Base-by-base conservation (phyloP, 2,888 invertebrate species). In the Spodoptera picta region DNA sequence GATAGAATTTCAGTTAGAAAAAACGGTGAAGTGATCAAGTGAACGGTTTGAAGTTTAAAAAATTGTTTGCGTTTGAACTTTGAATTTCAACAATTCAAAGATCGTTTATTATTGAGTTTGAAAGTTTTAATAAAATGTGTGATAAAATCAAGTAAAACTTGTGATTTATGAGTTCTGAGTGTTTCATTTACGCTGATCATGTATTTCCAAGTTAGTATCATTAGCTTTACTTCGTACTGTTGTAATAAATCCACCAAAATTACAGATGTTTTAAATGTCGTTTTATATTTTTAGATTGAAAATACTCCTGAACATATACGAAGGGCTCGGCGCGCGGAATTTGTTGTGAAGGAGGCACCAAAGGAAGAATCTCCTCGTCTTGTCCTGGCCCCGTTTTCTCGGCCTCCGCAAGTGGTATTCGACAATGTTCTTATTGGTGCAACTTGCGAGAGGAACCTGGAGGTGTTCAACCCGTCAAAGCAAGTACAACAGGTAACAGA, bases 361-460 rank as follows among this genome's bases (percentile, higher is more conserved):
- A 88, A 89, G 59, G 95, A 95, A 73, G 95, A 95, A 84, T 86
- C 90, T 24, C 93, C 95, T 41, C 87, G 93, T 49, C 93, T 97
- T 12, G 87, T 95, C 49, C 91, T 97, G 78, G 96, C 96, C 11
- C 96, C 97, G 1, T 97, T 97, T 88, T 95, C 96, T n/a, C 90
- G 95, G 60, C 95, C 95, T 75, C 96, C 97, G 3, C 96, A 96
- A 90, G 95, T 97, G 19, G 92, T 95, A n/a, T 97, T 97, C 81
- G 96, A 96, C 70, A 95, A 96, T 92, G 95, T 97, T 60, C 89
- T 94, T 6, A 90, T 96, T 60, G 95, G 96, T 14, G 91, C 95
- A 48, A 89, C 93, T 11, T 95, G 95, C 60, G 93, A 92, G 60
- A 94, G 95, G 72, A 88, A 90, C 54, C 86, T 97, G 63, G 93